Evolutionary conservation across 2,888 invertebrate species (phyloP).

Genomic region (Ichneumoninae sp.): DNA sequence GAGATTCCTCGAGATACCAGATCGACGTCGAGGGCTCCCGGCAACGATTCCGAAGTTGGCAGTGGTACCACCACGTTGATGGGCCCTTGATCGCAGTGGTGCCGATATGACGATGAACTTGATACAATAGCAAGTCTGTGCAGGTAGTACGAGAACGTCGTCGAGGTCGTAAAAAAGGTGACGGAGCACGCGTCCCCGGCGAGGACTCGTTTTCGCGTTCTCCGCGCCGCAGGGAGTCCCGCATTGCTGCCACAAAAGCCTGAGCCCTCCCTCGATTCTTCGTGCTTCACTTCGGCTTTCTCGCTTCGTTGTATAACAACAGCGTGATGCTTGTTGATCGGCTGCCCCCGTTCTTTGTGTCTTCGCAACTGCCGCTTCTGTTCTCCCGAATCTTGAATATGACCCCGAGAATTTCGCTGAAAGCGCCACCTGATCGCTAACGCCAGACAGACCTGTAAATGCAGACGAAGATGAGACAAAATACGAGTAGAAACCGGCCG

Average conservation of each 20-base stretch:
- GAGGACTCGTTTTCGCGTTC: constrained; percentile 76
- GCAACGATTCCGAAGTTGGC: constrained; percentile 8
- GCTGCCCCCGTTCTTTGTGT: constrained; percentile 21
- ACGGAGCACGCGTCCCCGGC: constrained; percentile 69
- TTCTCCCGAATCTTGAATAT: constrained; percentile 2
- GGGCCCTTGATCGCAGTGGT: constrained; percentile 23
- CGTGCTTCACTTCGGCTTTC: constrained; percentile 58
- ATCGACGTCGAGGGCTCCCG: constrained; percentile 25
- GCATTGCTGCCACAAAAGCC: constrained; percentile 84
- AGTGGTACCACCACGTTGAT: constrained; percentile 11
- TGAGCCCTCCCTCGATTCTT: constrained; percentile 74
- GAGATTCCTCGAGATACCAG: constrained; percentile 7
- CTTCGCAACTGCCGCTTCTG: constrained; percentile 55
- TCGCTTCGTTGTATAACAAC: constrained; percentile 62
- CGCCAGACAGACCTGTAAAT: constrained; percentile 19
- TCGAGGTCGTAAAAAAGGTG: constrained; percentile 58
- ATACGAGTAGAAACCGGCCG: background rate
- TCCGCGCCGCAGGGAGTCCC: constrained; percentile 83
- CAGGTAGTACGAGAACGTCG: constrained; percentile 56
- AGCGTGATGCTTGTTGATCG: constrained; percentile 41
- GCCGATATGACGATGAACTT: constrained; percentile 22
- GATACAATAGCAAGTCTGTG: constrained; percentile 33
- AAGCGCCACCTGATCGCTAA: constrained; percentile 22
- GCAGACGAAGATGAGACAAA: constrained; percentile 13
- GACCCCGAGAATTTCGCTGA: constrained; percentile 11